Evolutionary conservation across 2,113 vertebrate species (phyloP).

Genomic region (Parotia lawesii): DNA sequence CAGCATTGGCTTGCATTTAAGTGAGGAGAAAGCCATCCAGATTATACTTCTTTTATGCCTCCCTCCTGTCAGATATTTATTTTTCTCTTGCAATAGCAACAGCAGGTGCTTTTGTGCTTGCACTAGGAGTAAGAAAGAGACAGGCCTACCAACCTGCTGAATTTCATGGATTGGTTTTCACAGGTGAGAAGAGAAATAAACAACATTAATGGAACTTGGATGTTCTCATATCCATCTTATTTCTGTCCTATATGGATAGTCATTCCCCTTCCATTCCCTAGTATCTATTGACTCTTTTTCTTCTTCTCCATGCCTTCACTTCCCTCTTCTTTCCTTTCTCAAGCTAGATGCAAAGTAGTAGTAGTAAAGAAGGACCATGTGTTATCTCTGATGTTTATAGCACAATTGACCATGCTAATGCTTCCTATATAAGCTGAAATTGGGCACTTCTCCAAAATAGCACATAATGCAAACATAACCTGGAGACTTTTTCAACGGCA

Average conservation of each 20-base stretch:
- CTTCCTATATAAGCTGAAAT: neutral
- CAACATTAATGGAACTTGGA: neutral
- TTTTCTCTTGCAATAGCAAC: neutral
- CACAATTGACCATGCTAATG: neutral
- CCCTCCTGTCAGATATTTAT: neutral
- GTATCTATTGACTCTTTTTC: neutral
- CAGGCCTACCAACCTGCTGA: neutral
- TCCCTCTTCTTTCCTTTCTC: neutral
- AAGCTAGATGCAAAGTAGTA: too few species aligned
- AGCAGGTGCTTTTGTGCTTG: neutral
- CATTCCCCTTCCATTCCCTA: conserved; percentile 7
- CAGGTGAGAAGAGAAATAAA: neutral
- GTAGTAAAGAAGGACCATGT: neutral
- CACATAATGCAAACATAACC: neutral
- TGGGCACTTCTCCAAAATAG: neutral
- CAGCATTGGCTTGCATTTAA: neutral
- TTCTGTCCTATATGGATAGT: neutral
- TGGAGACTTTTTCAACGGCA: neutral
- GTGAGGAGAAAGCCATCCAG: neutral
- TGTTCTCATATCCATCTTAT: neutral
- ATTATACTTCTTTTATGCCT: neutral
- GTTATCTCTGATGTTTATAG: neutral
- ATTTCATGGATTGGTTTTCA: neutral
- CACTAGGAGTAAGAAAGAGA: neutral
- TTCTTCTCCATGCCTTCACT: neutral